Evolutionary conservation across 1,140 invertebrate genomes (phyloP).

Genomic region (Phymastichus coffea): DNA sequence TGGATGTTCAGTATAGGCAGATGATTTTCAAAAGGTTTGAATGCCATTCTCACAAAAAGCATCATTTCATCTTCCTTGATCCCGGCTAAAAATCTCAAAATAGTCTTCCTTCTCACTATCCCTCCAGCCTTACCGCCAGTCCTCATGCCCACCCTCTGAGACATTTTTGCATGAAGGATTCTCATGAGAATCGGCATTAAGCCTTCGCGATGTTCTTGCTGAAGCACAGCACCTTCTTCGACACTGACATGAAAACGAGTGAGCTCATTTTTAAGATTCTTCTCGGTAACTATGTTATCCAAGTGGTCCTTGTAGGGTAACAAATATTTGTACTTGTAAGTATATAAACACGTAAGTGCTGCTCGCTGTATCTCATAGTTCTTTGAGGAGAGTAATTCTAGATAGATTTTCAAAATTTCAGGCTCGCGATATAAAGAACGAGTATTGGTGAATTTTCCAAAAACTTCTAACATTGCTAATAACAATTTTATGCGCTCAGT

Average conservation of each 20-base stretch:
- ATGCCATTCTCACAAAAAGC: constrained; percentile 80
- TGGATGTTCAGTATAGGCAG: constrained; percentile 55
- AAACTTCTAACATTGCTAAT: constrained; percentile 72
- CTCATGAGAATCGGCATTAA: constrained; percentile 81
- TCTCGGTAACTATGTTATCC: constrained; percentile 79
- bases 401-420: constrained; percentile 72
- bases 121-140: constrained; percentile 73
- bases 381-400: constrained; percentile 76
- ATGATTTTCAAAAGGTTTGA: constrained; percentile 70
- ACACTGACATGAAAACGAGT: constrained; percentile 75
- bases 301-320: constrained; percentile 77
- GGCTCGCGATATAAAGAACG: constrained; percentile 74
- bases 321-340: constrained; percentile 79
- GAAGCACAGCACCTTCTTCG: constrained; percentile 67
- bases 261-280: constrained; percentile 83
- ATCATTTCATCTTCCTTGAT: constrained; percentile 76
- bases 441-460: constrained; percentile 80
- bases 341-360: constrained; percentile 80
- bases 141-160: constrained; percentile 68
- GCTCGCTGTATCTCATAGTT: constrained; percentile 79
- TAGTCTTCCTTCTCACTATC: constrained; percentile 69
- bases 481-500: constrained; percentile 65
- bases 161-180: constrained; percentile 89
- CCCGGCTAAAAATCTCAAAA: constrained; percentile 83
- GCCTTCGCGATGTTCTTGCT: constrained; percentile 69